phyloP scores from a whole-genome alignment of 1,140 invertebrate genomes.

The Caenorhabditis remanei region DNA sequence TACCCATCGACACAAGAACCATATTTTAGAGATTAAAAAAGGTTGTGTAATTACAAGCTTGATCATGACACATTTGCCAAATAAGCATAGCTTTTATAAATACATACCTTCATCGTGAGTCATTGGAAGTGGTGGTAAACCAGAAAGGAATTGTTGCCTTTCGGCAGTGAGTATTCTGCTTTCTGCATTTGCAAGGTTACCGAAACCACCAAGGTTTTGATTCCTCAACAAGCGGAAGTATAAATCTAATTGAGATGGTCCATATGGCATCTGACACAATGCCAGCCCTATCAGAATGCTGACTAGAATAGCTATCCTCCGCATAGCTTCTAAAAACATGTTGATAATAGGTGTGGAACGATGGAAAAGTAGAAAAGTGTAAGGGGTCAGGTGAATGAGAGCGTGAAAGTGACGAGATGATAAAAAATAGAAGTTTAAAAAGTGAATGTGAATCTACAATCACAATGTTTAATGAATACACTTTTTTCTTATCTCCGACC shows the following conservation, averaged over 20 bases:
- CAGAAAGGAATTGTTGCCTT: slow-evolving; percentile 35
- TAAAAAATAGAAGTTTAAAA: neutral
- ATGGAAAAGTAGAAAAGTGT: neutral
- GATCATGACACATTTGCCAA: too few relatives aligned
- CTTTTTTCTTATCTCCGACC: slow-evolving; percentile 31
- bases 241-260: slow-evolving; percentile 27
- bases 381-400: slow-evolving; percentile 14
- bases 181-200: slow-evolving; percentile 24
- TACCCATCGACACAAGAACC: too few relatives aligned
- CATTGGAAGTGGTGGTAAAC: slow-evolving; percentile 41
- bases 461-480: slow-evolving; percentile 41
- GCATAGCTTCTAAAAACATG: neutral
- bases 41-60: too few relatives aligned
- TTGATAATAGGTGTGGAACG: neutral
- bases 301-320: slow-evolving; percentile 17
- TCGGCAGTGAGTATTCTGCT: slow-evolving; percentile 10
- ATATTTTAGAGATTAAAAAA: too few relatives aligned
- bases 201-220: slow-evolving; percentile 10
- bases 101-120: slow-evolving; percentile 43
- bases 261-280: slow-evolving; percentile 17
- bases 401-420: neutral
- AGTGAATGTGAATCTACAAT: slow-evolving; percentile 51
- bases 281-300: neutral
- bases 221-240: slow-evolving; percentile 47
- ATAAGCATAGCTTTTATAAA: neutral